Percentiles rank a stretch among this genome's conserved stretches.
Evolutionary conservation across 2,113 vertebrate species (phyloP).

Genomic region (Porphyrio hochstetteri): DNA sequence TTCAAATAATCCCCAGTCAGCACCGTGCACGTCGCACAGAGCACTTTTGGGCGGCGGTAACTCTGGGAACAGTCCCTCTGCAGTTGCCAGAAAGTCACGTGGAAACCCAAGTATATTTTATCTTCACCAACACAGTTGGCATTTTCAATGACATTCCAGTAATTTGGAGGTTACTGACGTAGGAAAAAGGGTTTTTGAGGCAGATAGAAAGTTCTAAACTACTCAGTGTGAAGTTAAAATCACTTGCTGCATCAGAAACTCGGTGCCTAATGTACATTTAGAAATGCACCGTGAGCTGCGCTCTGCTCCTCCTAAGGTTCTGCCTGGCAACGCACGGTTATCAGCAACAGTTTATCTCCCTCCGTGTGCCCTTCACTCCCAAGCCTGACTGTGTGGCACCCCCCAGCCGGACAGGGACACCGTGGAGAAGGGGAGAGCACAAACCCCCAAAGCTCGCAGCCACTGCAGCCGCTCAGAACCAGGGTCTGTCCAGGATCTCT

Average conservation of each 20-base stretch:
- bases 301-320: not conserved
- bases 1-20: not conserved
- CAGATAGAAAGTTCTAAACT: not conserved
- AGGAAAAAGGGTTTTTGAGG: not conserved
- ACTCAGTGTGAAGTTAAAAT: not conserved
- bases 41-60: not conserved
- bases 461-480: rapidly evolving
- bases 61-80: not conserved
- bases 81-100: not conserved
- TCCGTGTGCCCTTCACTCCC: not conserved
- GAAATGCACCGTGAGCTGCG: not conserved
- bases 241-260: not conserved
- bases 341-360: not conserved
- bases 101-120: rapidly evolving
- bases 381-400: rapidly evolving
- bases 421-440: not conserved
- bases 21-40: not conserved
- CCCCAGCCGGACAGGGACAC: rapidly evolving
- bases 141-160: not conserved
- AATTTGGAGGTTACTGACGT: not conserved
- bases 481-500: not conserved
- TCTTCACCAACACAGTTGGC: not conserved
- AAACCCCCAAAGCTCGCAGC: not conserved
- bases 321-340: rapidly evolving
- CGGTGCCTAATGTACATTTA: not conserved